These are phyloP conservation scores for Cydia pomonella DNA, from an alignment of 1,140 invertebrate species.

Conservation along the genomic window DNA sequence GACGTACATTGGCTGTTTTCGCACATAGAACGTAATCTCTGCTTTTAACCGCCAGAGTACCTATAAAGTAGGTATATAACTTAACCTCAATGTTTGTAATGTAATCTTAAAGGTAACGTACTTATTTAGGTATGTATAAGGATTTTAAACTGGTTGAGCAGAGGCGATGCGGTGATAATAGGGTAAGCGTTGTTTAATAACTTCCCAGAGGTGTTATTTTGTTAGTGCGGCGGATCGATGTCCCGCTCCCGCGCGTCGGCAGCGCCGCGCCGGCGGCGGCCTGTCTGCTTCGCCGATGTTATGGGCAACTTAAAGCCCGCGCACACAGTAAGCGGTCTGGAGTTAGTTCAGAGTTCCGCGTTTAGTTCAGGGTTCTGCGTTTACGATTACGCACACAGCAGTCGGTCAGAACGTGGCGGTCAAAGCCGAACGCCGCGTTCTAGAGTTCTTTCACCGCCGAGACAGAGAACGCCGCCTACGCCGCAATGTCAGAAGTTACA, in stretches of 20 bases:
- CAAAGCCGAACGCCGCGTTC: slow-evolving; percentile 16
- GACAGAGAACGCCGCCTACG: slow-evolving; percentile 9
- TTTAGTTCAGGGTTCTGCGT: too few relatives aligned
- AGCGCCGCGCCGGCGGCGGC: slow-evolving; percentile 4
- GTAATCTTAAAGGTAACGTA: too few relatives aligned
- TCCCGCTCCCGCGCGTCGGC: not conserved
- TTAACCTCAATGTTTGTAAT: too few relatives aligned
- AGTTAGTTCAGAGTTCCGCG: too few relatives aligned
- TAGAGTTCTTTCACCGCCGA: slow-evolving; percentile 25
- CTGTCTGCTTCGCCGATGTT: not conserved
- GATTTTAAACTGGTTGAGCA: not conserved
- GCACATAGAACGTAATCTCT: too few relatives aligned
- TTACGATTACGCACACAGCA: too few relatives aligned
- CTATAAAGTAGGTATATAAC: too few relatives aligned
- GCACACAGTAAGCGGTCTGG: too few relatives aligned
- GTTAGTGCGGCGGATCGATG: slow-evolving; percentile 18
- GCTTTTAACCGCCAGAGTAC: too few relatives aligned
- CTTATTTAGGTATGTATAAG: too few relatives aligned
- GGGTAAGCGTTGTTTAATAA: not conserved
- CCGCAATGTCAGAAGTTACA: not conserved
- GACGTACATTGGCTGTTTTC: too few relatives aligned
- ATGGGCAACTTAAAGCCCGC: too few relatives aligned
- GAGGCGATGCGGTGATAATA: not conserved
- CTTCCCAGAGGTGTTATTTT: not conserved
- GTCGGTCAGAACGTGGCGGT: not conserved